Conservation (phyloP, 2,888 invertebrate species). For the Lissonota sp. region DNA sequence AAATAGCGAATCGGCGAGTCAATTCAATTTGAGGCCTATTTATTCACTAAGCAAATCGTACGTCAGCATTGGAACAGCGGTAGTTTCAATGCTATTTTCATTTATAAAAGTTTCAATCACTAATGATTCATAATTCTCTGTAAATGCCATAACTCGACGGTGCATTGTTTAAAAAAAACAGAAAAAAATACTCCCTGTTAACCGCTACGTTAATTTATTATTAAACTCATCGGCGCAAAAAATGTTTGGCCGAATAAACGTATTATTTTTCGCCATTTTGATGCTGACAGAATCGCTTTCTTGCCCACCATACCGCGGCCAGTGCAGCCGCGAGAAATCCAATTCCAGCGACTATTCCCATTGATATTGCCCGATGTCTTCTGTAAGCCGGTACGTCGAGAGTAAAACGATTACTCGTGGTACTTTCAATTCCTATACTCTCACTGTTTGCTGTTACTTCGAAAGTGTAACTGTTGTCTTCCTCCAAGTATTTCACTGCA, state of each 20-base stretch:
- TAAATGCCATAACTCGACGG: not conserved
- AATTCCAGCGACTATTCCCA: conserved; percentile 89
- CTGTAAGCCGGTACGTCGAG: conserved; percentile 89
- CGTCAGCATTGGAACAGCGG: too few relatives aligned
- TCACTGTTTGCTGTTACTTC: conserved; percentile 88
- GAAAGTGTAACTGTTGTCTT: conserved; percentile 90
- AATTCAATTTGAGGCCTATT: too few relatives aligned
- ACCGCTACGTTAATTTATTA: not conserved
- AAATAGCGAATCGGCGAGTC: too few relatives aligned
- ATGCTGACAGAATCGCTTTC: conserved; percentile 82
- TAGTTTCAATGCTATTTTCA: too few relatives aligned
- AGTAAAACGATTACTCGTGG: conserved; percentile 87
- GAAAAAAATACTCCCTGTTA: conserved; percentile 3
- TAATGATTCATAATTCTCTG: too few relatives aligned
- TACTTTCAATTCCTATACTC: conserved; percentile 85
- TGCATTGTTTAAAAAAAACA: too few relatives aligned
- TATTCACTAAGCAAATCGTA: too few relatives aligned
- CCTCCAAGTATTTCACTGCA: conserved; percentile 89
- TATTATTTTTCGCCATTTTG: conserved; percentile 56
- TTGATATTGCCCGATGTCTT: conserved; percentile 89
- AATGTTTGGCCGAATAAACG: not conserved
- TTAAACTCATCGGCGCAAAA: not conserved
- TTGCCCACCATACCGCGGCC: conserved; percentile 86
- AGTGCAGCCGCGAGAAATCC: conserved; percentile 88
- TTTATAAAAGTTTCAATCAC: too few relatives aligned